A percentile compares a stretch with the other conserved stretches of the same genome.
phyloP scores from a whole-genome alignment of 1,140 invertebrate genomes.

The Papilio helenus region DNA sequence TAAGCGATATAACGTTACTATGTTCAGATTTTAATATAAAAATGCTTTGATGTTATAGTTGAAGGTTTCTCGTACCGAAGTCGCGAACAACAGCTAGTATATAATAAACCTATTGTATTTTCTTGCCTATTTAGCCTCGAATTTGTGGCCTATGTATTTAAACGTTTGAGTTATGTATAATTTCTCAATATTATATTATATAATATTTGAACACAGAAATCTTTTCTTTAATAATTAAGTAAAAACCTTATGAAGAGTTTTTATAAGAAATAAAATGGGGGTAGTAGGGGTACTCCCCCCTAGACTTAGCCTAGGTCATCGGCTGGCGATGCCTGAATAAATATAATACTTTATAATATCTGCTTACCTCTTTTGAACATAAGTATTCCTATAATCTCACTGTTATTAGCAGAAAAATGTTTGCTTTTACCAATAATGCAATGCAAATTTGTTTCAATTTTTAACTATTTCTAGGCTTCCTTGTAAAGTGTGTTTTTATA shows the following conservation, averaged over 20 bases:
- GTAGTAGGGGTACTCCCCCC: no score
- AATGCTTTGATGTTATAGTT: not conserved
- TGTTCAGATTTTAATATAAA: not conserved
- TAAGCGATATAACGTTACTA: not conserved
- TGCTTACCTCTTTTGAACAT: not conserved
- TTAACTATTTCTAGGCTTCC: no score
- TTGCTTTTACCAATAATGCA: no score
- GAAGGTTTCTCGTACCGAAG: not conserved
- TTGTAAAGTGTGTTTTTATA: no score
- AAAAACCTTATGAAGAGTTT: no score
- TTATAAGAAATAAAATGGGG: no score
- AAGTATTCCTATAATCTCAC: not conserved
- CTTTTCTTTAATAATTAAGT: not conserved
- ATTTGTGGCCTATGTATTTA: not conserved
- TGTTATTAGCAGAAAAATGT: no score
- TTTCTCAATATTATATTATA: no score
- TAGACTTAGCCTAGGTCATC: no score
- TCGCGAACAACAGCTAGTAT: no score
- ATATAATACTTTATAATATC: not conserved
- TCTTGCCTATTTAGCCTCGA: conserved; percentile 5
- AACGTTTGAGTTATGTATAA: not conserved
- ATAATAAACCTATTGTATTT: not conserved
- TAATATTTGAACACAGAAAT: not conserved
- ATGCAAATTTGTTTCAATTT: no score
- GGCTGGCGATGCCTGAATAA: not conserved